phyloP scores from a whole-genome alignment of 2,113 vertebrate genomes.

The Onychostoma macrolepis region DNA sequence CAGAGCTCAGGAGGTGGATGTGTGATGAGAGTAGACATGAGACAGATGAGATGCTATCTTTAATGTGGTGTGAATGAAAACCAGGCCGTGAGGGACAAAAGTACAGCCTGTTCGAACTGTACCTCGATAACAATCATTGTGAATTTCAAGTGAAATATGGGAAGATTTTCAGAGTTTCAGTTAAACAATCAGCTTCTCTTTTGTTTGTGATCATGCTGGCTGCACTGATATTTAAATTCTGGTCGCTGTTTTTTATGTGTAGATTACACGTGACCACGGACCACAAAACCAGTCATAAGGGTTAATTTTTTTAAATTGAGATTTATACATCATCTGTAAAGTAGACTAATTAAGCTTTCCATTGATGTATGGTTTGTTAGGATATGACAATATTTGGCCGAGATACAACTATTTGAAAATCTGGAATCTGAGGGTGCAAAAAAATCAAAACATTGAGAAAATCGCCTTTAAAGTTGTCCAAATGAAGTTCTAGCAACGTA shows the following conservation, averaged over 20 bases:
- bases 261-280: background rate
- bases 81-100: background rate
- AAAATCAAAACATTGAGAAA: too few species aligned
- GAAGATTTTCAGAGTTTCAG: background rate
- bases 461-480: too few species aligned
- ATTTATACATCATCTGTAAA: too few species aligned
- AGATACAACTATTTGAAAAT: too few species aligned
- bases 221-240: background rate
- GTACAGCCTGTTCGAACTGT: background rate
- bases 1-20: constrained; percentile 12
- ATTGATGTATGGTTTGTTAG: too few species aligned
- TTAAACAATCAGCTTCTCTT: too few species aligned
- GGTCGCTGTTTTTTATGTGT: background rate
- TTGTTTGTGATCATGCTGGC: background rate
- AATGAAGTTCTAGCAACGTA: too few species aligned
- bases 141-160: background rate
- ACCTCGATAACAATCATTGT: background rate
- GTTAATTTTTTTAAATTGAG: too few species aligned
- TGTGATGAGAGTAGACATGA: constrained; percentile 18
- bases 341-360: too few species aligned
- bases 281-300: too few species aligned
- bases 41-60: constrained; percentile 11
- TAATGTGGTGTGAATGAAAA: constrained; percentile 17
- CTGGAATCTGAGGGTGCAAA: too few species aligned
- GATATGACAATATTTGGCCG: too few species aligned